These are phyloP conservation scores for Muscicapa adusta DNA, from an alignment of 2,113 vertebrate species.

Conservation along the genomic window DNA sequence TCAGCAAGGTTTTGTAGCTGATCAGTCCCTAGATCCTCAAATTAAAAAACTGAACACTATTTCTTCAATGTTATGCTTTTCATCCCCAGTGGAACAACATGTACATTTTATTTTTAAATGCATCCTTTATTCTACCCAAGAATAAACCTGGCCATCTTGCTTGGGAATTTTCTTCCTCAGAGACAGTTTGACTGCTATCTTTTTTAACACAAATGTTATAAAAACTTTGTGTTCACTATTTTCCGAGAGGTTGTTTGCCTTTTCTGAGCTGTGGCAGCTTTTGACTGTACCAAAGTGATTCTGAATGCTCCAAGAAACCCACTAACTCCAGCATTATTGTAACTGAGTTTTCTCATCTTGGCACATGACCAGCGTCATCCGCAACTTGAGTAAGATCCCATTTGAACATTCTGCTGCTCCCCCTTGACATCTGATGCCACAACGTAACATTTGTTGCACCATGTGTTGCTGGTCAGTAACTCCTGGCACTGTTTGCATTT, in stretches of 20 bases:
- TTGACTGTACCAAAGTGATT: neutral
- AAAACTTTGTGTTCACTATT: neutral
- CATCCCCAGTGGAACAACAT: neutral
- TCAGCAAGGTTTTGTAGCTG: neutral
- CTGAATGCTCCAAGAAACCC: neutral
- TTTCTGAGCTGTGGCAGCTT: neutral
- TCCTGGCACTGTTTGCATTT: constrained; percentile 18
- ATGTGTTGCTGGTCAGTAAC: constrained; percentile 56
- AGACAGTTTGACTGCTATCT: neutral
- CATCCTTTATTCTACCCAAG: neutral
- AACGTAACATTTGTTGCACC: constrained; percentile 51
- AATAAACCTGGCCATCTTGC: neutral
- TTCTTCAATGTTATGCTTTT: neutral
- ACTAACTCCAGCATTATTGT: neutral
- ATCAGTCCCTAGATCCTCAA: neutral
- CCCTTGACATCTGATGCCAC: constrained; percentile 21
- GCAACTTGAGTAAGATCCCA: neutral
- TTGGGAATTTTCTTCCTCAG: neutral
- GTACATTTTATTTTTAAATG: neutral
- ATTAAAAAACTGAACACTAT: neutral
- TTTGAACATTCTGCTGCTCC: neutral
- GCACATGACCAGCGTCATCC: neutral
- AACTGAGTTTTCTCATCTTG: neutral
- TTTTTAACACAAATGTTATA: neutral
- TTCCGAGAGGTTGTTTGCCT: neutral